Conservation (phyloP, 2,113 vertebrate species). For the Tetrax tetrax region DNA sequence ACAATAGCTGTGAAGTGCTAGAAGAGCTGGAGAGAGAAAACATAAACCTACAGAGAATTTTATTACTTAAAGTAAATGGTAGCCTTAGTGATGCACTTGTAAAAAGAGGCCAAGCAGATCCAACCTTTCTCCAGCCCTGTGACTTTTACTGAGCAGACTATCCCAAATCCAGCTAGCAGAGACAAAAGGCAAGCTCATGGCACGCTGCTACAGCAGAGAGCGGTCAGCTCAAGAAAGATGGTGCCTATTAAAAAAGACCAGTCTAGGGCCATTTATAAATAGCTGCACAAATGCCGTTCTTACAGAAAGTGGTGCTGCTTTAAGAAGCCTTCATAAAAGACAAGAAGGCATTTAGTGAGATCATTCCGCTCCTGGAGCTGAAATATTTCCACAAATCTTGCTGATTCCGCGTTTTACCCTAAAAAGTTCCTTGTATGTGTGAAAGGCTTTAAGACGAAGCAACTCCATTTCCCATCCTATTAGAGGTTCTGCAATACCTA, state of each 20-base stretch:
- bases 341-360: not conserved
- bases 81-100: not conserved
- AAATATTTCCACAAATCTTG: not conserved
- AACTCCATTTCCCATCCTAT: not conserved
- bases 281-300: not conserved
- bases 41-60: not conserved
- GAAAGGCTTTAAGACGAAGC: constrained; percentile 1
- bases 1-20: not conserved
- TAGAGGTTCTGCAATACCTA: not conserved
- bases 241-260: not conserved
- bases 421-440: not conserved
- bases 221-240: not conserved
- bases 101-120: not conserved
- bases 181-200: not conserved
- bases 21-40: not conserved
- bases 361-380: not conserved
- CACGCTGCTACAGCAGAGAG: not conserved
- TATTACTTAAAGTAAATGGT: not conserved
- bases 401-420: not conserved
- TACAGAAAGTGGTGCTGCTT: not conserved
- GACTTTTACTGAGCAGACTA: not conserved
- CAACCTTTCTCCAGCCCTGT: not conserved
- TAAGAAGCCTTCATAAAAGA: not conserved
- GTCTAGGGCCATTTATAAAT: not conserved
- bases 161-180: not conserved